phyloP scores from a whole-genome alignment of 2,888 invertebrate genomes.

The Anoncus sp. region DNA sequence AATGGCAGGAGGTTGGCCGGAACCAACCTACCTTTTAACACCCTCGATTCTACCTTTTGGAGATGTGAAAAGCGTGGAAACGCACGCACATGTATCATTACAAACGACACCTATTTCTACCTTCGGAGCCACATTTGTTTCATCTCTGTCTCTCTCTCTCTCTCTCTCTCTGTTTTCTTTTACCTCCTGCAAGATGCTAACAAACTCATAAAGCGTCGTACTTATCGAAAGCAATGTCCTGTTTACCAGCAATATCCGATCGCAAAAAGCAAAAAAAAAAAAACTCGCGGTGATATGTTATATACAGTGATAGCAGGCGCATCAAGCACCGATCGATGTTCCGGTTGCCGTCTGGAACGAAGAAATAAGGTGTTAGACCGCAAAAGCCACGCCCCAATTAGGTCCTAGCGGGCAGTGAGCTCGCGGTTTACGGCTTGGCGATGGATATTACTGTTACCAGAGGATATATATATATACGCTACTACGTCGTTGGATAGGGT shows the following conservation, averaged over 20 bases:
- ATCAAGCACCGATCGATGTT: slow-evolving; percentile 28
- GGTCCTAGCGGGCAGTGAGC: slow-evolving; percentile 71
- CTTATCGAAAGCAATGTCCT: slow-evolving; percentile 30
- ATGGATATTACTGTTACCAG: slow-evolving; percentile 62
- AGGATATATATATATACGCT: slow-evolving; percentile 44
- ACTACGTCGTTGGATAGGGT: no score
- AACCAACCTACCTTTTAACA: slow-evolving; percentile 82
- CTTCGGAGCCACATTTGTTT: slow-evolving; percentile 14
- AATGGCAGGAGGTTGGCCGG: slow-evolving; percentile 81
- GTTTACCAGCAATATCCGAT: slow-evolving; percentile 24
- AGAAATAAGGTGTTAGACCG: slow-evolving; percentile 62
- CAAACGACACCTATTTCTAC: slow-evolving; percentile 74
- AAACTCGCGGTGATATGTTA: background rate
- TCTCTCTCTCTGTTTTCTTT: slow-evolving; percentile 21
- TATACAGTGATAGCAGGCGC: slow-evolving; percentile 13
- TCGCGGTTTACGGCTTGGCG: slow-evolving; percentile 73
- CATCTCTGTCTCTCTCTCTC: background rate
- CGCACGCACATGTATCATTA: slow-evolving; percentile 80
- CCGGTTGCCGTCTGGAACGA: slow-evolving; percentile 43
- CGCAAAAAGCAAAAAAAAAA: background rate
- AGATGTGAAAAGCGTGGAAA: slow-evolving; percentile 67
- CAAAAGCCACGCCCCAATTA: slow-evolving; percentile 81
- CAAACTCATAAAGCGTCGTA: slow-evolving; percentile 22
- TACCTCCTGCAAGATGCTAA: slow-evolving; percentile 38
- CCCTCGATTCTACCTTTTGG: slow-evolving; percentile 74